phyloP scores from a whole-genome alignment of 2,888 invertebrate genomes.

The Melinopterus prodromus region DNA sequence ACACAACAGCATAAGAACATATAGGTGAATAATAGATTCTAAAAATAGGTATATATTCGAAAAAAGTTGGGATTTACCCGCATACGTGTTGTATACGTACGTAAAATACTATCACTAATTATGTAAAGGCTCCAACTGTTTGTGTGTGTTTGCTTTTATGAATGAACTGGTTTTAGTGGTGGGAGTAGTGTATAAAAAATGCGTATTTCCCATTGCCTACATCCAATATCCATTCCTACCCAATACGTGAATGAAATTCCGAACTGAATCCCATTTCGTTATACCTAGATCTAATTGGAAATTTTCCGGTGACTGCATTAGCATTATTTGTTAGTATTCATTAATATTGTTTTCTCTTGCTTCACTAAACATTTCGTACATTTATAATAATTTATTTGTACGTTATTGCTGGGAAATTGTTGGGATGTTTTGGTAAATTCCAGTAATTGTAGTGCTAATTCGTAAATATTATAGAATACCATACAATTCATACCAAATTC shows the following conservation, averaged over 20 bases:
- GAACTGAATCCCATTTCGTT: background rate
- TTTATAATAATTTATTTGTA: background rate
- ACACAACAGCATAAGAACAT: background rate
- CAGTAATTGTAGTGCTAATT: background rate
- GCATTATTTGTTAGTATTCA: background rate
- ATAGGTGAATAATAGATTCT: background rate
- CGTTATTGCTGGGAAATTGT: too few species aligned
- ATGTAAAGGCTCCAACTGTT: background rate
- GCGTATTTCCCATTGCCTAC: background rate
- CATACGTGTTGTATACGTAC: background rate
- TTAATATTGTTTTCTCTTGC: background rate
- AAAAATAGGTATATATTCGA: background rate
- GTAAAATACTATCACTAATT: background rate
- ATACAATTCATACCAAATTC: too few species aligned
- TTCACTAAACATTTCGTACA: background rate
- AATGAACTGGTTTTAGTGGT: background rate
- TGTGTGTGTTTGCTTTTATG: background rate
- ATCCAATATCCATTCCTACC: background rate
- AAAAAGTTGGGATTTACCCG: background rate
- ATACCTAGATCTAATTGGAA: background rate
- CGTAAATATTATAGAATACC: background rate
- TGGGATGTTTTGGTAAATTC: too few species aligned
- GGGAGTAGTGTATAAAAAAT: constrained; percentile 4
- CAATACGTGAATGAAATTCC: background rate
- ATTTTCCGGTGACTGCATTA: background rate